Percentiles rank a stretch among this genome's conserved stretches.
Evolutionary conservation across 2,113 vertebrate species (phyloP).

Genomic region (Entosphenus tridentatus): DNA sequence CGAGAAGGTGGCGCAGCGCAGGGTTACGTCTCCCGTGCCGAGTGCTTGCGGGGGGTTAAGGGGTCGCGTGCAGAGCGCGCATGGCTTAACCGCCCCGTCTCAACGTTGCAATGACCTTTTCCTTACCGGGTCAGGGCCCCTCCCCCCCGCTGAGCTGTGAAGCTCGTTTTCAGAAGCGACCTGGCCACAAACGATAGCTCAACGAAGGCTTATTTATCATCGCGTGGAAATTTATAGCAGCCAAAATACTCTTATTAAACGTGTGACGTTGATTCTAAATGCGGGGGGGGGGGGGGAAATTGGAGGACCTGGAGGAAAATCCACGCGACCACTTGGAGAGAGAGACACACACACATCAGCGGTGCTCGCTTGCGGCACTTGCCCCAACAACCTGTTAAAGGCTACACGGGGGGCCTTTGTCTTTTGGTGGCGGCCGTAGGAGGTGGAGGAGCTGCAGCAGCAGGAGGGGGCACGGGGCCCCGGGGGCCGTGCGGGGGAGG

Average conservation of each 20-base stretch:
- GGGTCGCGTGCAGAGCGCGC: rapidly evolving
- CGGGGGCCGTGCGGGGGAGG: conserved; percentile 20
- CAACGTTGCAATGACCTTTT: not conserved
- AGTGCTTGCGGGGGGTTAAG: not conserved
- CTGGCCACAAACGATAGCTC: not conserved
- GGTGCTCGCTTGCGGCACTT: not conserved
- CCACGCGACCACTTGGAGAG: not conserved
- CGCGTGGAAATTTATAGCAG: too few relatives aligned
- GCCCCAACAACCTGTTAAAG: not conserved
- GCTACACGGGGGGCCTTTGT: not conserved
- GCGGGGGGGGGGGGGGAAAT: not conserved
- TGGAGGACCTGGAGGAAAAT: not conserved
- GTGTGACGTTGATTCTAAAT: too few relatives aligned
- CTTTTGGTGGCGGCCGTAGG: conserved; percentile 17
- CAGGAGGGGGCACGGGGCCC: conserved; percentile 24
- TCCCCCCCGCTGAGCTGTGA: not conserved
- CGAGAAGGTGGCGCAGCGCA: conserved; percentile 25
- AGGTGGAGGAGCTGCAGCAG: conserved; percentile 27
- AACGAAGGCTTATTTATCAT: too few relatives aligned
- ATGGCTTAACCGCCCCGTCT: rapidly evolving
- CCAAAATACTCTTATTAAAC: too few relatives aligned
- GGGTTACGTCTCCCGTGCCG: not conserved
- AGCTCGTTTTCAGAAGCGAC: not conserved
- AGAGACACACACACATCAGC: not conserved
- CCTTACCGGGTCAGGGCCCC: not conserved